phyloP scores from a whole-genome alignment of 2,888 invertebrate genomes.

The Asteroscopus sphinx region DNA sequence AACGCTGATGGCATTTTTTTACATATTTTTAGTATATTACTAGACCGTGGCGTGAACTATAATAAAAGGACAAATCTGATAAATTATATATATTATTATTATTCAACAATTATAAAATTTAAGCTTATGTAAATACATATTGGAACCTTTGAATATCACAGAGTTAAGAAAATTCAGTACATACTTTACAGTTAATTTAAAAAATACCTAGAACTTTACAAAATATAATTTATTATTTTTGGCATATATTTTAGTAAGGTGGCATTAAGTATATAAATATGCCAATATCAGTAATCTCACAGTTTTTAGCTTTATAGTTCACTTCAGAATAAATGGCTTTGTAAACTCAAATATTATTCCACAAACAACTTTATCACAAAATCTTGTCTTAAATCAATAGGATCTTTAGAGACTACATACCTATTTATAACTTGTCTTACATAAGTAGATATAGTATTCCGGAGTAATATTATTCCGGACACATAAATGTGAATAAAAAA shows the following conservation, averaged over 20 bases:
- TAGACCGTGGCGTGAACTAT: too few relatives aligned
- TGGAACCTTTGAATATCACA: constrained; percentile 34
- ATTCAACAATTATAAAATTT: constrained; percentile 12
- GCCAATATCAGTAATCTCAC: background rate
- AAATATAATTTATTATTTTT: background rate
- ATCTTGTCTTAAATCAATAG: too few relatives aligned
- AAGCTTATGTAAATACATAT: constrained; percentile 1
- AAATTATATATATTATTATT: too few relatives aligned
- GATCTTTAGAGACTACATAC: too few relatives aligned
- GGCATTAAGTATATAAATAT: background rate
- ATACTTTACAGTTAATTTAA: constrained; percentile 8
- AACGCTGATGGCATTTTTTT: constrained; percentile 1
- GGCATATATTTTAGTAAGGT: constrained; percentile 8
- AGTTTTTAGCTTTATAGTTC: too few relatives aligned
- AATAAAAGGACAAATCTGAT: too few relatives aligned
- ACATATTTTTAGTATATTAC: background rate
- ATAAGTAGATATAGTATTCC: too few relatives aligned
- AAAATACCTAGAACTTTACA: background rate
- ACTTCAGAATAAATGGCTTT: background rate
- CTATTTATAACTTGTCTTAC: too few relatives aligned
- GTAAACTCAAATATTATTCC: too few relatives aligned
- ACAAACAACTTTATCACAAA: too few relatives aligned
- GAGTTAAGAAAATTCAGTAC: constrained; percentile 7
- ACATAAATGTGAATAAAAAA: too few relatives aligned
- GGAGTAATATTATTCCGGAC: too few relatives aligned